phyloP scores from a whole-genome alignment of 2,888 invertebrate genomes.

The Pheosia gnoma region DNA sequence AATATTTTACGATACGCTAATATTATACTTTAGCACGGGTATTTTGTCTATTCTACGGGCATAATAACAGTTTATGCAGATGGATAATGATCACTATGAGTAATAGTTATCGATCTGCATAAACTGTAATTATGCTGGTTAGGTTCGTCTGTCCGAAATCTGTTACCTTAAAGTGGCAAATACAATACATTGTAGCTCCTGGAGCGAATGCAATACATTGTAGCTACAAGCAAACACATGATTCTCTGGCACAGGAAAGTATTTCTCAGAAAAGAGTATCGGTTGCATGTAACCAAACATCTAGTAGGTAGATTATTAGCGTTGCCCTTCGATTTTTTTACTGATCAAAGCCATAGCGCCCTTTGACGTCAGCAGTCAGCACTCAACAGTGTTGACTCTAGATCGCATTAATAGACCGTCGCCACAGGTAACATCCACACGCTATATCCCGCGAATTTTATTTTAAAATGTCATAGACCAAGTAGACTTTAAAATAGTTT shows the following conservation, averaged over 20 bases:
- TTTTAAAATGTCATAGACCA: too few relatives aligned
- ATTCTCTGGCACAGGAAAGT: not conserved
- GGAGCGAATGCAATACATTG: conserved; percentile 12
- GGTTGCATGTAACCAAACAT: not conserved
- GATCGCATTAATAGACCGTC: too few relatives aligned
- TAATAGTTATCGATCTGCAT: too few relatives aligned
- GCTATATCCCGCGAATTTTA: not conserved
- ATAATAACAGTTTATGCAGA: not conserved
- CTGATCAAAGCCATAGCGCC: not conserved
- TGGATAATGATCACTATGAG: too few relatives aligned
- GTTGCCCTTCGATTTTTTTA: not conserved
- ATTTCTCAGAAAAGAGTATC: not conserved
- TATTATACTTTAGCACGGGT: not conserved
- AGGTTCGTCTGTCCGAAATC: not conserved
- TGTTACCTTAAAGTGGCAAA: conserved; percentile 9
- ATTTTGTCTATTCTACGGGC: not conserved
- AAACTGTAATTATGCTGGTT: not conserved
- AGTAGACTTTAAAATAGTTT: too few relatives aligned
- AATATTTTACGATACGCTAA: not conserved
- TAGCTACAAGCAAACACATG: not conserved
- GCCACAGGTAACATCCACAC: too few relatives aligned
- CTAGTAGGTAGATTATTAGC: not conserved
- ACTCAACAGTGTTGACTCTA: not conserved
- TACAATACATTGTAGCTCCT: conserved; percentile 10
- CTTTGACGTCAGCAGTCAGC: not conserved